phyloP scores from a whole-genome alignment of 2,797 vertebrate species.

The Tympanoctomys barrerae region DNA sequence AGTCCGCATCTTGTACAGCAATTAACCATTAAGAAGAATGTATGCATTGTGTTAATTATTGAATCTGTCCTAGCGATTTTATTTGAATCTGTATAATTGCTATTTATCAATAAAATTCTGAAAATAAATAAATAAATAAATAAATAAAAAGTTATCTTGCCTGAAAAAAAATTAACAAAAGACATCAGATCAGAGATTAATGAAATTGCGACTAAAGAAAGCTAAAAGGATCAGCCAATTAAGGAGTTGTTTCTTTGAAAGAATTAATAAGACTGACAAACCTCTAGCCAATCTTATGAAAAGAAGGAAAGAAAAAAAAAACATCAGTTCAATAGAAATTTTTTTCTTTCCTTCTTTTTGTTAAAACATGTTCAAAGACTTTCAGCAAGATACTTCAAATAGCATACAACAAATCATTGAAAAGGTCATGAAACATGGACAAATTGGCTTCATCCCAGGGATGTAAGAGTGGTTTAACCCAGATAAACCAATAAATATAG shows the following conservation, averaged over 20 bases:
- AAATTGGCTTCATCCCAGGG: not conserved
- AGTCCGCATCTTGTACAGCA: too few relatives aligned
- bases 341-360: too few relatives aligned
- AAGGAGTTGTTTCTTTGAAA: not conserved
- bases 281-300: not conserved
- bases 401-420: not conserved
- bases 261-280: not conserved
- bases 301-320: not conserved
- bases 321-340: too few relatives aligned
- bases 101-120: too few relatives aligned
- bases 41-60: too few relatives aligned
- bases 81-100: too few relatives aligned
- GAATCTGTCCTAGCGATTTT: too few relatives aligned
- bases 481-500: not conserved
- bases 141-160: too few relatives aligned
- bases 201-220: not conserved
- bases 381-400: not conserved
- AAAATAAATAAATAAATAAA: too few relatives aligned
- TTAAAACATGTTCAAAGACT: not conserved
- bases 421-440: not conserved
- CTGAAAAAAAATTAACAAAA: too few relatives aligned
- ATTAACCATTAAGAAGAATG: too few relatives aligned
- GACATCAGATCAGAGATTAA: not conserved
- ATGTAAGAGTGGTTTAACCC: not conserved
- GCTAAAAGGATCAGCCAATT: not conserved